Evolutionary conservation across 2,797 vertebrate species (phyloP).

Genomic region (Anisognathus igniventris): DNA sequence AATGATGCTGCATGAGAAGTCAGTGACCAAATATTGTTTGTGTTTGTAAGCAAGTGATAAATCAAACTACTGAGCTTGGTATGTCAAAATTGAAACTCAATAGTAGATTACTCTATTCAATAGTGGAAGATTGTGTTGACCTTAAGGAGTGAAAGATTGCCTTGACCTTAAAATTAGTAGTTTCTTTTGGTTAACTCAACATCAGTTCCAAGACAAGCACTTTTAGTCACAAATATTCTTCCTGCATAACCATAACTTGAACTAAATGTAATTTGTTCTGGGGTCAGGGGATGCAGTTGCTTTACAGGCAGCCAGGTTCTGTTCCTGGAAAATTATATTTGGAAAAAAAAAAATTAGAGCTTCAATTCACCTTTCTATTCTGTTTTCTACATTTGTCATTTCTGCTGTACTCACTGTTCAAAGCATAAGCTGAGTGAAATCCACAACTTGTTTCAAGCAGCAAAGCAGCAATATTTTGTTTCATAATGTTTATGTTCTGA

Average conservation of each 20-base stretch:
- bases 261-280: background rate
- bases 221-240: background rate
- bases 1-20: background rate
- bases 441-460: background rate
- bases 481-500: constrained; percentile 6
- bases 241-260: background rate
- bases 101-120: background rate
- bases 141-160: background rate
- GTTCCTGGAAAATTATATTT: background rate
- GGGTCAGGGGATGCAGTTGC: background rate
- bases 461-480: background rate
- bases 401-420: background rate
- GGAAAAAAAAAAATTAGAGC: background rate
- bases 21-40: background rate
- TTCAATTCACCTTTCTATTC: background rate
- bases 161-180: background rate
- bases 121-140: background rate
- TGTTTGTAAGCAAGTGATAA: background rate
- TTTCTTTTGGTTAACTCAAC: background rate
- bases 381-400: background rate
- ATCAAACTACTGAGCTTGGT: background rate
- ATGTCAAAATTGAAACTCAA: background rate
- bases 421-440: background rate
- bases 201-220: background rate
- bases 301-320: background rate